These are phyloP conservation scores for Drosophila yakuba DNA, from an alignment of 1,140 invertebrate species.

Conservation along the genomic window DNA sequence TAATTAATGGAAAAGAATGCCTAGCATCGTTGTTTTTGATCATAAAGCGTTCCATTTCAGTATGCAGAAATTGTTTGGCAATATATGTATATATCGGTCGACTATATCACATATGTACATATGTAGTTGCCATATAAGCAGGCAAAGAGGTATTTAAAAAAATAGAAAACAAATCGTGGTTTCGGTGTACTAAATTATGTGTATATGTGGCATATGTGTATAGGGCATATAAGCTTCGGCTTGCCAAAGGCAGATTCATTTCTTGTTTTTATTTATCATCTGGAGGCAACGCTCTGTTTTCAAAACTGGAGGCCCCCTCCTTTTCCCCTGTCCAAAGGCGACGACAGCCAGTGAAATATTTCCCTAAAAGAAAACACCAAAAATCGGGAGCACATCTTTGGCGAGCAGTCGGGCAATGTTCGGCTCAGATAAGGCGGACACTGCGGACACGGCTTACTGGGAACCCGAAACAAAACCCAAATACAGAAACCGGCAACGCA, in stretches of 20 bases:
- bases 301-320: slow-evolving; percentile 3
- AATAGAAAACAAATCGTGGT: no score
- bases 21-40: not conserved
- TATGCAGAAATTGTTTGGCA: no score
- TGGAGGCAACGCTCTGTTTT: slow-evolving; percentile 19
- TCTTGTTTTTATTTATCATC: slow-evolving; percentile 20
- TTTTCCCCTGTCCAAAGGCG: slow-evolving; percentile 5
- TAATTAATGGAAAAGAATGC: no score
- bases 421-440: slow-evolving; percentile 24
- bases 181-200: no score
- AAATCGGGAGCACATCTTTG: slow-evolving; percentile 48
- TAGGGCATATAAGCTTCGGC: no score
- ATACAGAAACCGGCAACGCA: slow-evolving; percentile 18
- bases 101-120: no score
- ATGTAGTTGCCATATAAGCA: no score
- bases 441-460: slow-evolving; percentile 19
- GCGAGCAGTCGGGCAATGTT: slow-evolving; percentile 37
- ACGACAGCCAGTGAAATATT: slow-evolving; percentile 43
- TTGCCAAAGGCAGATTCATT: no score
- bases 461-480: slow-evolving; percentile 1
- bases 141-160: no score
- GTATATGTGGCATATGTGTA: no score
- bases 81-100: no score
- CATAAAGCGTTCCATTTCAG: no score
- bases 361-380: slow-evolving; percentile 27